Evolutionary conservation across 1,140 invertebrate genomes (phyloP), one percentile per base, ranked within the genome.

Genomic region (Macrocentrus cingulum): DNA sequence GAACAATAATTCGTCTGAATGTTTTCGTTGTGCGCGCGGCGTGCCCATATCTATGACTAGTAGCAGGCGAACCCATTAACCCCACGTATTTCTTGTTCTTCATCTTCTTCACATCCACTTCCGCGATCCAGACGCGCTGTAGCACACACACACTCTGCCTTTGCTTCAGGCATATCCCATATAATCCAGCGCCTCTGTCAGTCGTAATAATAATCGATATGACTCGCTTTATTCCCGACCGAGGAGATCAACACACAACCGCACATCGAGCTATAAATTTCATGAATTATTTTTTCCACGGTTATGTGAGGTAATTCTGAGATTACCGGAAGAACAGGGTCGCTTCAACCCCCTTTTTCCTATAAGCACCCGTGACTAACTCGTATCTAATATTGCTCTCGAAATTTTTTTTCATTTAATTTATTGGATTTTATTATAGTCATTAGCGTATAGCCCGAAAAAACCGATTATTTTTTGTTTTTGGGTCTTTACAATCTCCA

Each of bases 21-120:
- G 34, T 50, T 32, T 42, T 57, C 36, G 46, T 20, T 25, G 19
- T 25, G 19, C 23, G 48, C 32, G 39, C 37, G 55, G 34, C 36
- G 46, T 41, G 55, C 46, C 36, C 45, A 57, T 57, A 57, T 57
- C 42, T 45, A 49, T 57, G 55, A 57, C 55, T 49, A 45, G 55
- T 57, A 57, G 55, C 46, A 22, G 32, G 46, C 36, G 46, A 57
- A 57, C 55, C 55, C 55, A 57, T 57, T 57, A 57, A 57, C 55
- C 46, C 41, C 39, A 45, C 36, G 36, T 37, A 34, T 45, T 57
- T 45, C 39, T 57, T 57, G 45, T 50, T 57, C 48, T 49, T 57
- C 29, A 46, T 46, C 34, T 44, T 41, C 36, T 48, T 49, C 45
- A 34, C 46, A n/a, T 56, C 45, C 19, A 49, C 55, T 57, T 50